Evolutionary conservation across 2,888 invertebrate genomes (phyloP).

Genomic region (Synanthedon formicaeformis): DNA sequence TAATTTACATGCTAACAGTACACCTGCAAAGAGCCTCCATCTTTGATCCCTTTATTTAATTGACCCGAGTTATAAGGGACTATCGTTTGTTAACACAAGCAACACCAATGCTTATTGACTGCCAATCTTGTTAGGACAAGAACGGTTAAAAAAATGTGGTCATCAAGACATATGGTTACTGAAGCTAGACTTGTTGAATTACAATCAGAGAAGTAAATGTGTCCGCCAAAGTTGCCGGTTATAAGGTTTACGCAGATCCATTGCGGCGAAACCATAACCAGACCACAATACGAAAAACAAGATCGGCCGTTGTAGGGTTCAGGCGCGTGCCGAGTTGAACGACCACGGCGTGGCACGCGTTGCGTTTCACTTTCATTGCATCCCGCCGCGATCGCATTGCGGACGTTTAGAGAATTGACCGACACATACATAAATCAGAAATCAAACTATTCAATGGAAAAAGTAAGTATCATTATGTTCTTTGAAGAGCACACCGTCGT

Average conservation of each 20-base stretch:
- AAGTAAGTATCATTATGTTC: background rate
- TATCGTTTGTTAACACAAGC: too few species aligned
- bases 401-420: background rate
- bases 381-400: constrained; percentile 21
- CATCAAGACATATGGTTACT: too few species aligned
- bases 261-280: constrained; percentile 26
- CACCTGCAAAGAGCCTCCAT: too few species aligned
- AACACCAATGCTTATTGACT: too few species aligned
- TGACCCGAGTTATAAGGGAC: too few species aligned
- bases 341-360: constrained; percentile 48
- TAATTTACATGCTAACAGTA: too few species aligned
- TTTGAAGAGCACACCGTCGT: background rate
- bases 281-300: constrained; percentile 32
- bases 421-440: background rate
- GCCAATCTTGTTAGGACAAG: too few species aligned
- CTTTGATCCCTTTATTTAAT: too few species aligned
- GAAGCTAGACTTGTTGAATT: too few species aligned
- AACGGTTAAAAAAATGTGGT: too few species aligned
- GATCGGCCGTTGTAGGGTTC: constrained; percentile 32
- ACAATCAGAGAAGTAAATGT: too few species aligned
- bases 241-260: background rate
- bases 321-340: constrained; percentile 70
- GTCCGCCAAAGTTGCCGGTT: too few species aligned
- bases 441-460: background rate
- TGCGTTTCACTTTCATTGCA: constrained; percentile 62